A percentile compares a stretch with the other conserved stretches of the same genome.
Evolutionary conservation across 2,113 vertebrate genomes (phyloP).

Genomic region (Tragulus kanchil): DNA sequence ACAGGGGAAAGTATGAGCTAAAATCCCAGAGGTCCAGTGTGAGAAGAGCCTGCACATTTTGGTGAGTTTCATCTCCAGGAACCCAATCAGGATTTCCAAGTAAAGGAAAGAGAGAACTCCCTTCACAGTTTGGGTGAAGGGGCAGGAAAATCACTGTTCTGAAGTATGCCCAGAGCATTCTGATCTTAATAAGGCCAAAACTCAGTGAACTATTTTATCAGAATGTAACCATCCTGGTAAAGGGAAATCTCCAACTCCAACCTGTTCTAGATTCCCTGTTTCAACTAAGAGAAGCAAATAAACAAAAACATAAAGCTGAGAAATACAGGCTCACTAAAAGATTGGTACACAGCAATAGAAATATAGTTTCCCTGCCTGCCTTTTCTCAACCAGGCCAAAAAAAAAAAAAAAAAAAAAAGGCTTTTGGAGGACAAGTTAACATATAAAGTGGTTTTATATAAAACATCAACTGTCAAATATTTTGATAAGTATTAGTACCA

Average conservation of each 20-base stretch:
- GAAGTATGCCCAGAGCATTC: background rate
- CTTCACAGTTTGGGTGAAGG: background rate
- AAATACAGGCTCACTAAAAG: background rate
- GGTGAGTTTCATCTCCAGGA: background rate
- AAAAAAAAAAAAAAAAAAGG: conserved; percentile 79
- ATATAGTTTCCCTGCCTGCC: background rate
- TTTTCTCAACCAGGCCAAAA: conserved; percentile 85
- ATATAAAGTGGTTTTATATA: conserved; percentile 91
- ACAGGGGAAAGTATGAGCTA: background rate
- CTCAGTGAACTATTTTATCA: background rate
- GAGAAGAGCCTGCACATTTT: no score
- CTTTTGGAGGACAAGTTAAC: conserved; percentile 90
- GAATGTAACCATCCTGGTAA: background rate
- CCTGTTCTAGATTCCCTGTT: background rate
- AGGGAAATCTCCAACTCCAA: background rate
- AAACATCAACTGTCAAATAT: conserved; percentile 88
- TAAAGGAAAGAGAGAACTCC: background rate
- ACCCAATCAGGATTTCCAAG: background rate
- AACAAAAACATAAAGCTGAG: background rate
- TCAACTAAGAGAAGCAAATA: background rate
- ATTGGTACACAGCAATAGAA: background rate
- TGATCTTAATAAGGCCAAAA: background rate
- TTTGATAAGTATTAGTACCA: conserved; percentile 92
- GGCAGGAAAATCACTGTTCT: background rate
- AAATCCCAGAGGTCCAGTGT: background rate